These are phyloP conservation scores for Eumerus sabulonum DNA, from an alignment of 2,888 invertebrate genomes.

Conservation along the genomic window DNA sequence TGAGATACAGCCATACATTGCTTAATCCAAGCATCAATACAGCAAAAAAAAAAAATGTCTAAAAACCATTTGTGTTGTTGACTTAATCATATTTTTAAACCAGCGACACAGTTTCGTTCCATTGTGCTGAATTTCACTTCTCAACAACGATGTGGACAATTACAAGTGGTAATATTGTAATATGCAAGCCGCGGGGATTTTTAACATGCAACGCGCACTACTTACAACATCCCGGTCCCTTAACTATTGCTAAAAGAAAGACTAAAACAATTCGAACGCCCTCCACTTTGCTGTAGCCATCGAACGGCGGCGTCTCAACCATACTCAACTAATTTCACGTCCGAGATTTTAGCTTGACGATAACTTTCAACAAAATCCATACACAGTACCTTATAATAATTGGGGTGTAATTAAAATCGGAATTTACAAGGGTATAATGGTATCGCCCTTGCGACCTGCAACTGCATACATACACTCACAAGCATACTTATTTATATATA, in stretches of 20 bases:
- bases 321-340: constrained; percentile 50
- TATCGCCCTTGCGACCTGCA: not conserved
- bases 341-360: constrained; percentile 50
- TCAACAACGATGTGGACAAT: constrained; percentile 47
- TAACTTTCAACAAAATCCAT: constrained; percentile 66
- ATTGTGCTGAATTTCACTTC: not conserved
- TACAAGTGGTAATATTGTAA: constrained; percentile 53
- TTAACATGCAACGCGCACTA: constrained; percentile 54
- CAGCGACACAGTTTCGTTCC: constrained; percentile 33
- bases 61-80: no score
- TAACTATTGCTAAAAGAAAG: not conserved
- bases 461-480: no score
- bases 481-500: no score
- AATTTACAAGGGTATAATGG: constrained; percentile 56
- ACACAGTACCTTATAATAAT: constrained; percentile 67
- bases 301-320: no score
- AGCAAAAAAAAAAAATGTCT: no score
- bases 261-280: no score
- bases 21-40: no score
- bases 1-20: no score
- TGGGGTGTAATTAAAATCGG: constrained; percentile 68
- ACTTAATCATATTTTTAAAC: constrained; percentile 20
- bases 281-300: no score
- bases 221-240: constrained; percentile 14
- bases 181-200: constrained; percentile 63